These are phyloP conservation scores for Saturnia japonica DNA, from an alignment of 2,888 invertebrate species.

Conservation along the genomic window DNA sequence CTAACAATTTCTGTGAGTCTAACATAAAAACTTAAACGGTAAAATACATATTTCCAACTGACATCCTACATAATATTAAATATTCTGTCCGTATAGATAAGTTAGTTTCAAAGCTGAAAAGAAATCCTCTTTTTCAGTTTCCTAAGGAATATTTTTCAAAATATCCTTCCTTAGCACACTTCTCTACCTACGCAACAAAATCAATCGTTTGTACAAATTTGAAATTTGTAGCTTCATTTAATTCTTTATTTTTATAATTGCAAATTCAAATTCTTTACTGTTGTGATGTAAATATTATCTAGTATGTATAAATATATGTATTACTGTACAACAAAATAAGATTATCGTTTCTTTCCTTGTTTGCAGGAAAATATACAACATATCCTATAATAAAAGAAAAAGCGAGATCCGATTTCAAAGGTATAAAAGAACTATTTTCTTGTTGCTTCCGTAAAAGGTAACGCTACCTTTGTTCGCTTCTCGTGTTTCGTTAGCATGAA, in stretches of 20 bases:
- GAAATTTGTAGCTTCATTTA: neutral
- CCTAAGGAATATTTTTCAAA: neutral
- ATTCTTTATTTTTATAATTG: no score
- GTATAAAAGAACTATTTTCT: conserved; percentile 2
- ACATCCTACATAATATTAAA: no score
- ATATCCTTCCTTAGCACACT: neutral
- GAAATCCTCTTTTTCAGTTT: neutral
- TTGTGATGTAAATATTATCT: neutral
- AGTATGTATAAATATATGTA: neutral
- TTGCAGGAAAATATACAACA: neutral
- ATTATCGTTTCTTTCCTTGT: neutral
- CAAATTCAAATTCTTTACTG: neutral
- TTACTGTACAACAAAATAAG: neutral
- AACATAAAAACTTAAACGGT: no score
- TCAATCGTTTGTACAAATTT: neutral
- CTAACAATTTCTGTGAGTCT: no score
- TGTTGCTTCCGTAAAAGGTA: neutral
- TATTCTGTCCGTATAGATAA: neutral
- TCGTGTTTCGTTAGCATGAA: neutral
- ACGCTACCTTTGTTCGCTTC: conserved; percentile 10
- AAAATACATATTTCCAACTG: neutral
- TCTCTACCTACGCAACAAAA: neutral
- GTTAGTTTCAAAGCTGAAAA: neutral
- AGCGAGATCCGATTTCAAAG: conserved; percentile 7
- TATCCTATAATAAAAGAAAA: neutral